Evolutionary conservation across 2,888 invertebrate genomes (phyloP).

Genomic region (Junonia oenone): DNA sequence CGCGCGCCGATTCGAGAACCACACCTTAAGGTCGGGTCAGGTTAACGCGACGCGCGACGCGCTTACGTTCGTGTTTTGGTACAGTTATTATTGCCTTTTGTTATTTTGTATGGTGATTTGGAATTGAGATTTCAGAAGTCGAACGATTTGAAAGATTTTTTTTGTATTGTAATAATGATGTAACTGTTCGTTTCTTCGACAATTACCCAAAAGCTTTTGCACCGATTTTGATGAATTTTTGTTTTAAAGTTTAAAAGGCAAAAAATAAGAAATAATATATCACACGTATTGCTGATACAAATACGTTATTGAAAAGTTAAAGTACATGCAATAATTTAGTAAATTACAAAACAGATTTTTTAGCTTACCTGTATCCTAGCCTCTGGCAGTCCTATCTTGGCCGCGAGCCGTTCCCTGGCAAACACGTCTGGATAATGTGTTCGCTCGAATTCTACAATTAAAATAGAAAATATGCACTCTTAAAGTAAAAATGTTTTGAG

Average conservation of each 20-base stretch:
- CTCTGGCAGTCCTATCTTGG: constrained; percentile 95
- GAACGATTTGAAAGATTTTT: too few species aligned
- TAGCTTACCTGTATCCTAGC: constrained; percentile 92
- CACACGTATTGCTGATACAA: too few species aligned
- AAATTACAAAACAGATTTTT: background rate
- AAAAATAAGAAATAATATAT: too few species aligned
- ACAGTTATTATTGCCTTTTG: background rate
- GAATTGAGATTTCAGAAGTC: background rate
- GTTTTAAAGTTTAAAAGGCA: too few species aligned
- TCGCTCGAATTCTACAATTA: constrained; percentile 90
- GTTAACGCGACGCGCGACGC: constrained; percentile 59
- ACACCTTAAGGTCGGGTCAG: constrained; percentile 83
- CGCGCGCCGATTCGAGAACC: constrained; percentile 97
- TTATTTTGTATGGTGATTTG: background rate
- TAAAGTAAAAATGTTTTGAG: too few species aligned
- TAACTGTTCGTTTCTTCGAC: too few species aligned
- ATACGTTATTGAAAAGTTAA: too few species aligned
- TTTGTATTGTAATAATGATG: too few species aligned
- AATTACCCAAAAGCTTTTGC: too few species aligned
- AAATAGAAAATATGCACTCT: too few species aligned
- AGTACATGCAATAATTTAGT: background rate
- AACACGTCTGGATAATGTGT: constrained; percentile 98
- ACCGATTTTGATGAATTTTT: too few species aligned
- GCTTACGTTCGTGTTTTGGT: constrained; percentile 29
- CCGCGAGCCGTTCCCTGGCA: constrained; percentile 93